Evolutionary conservation across 2,113 vertebrate genomes (phyloP).

Genomic region (Castor canadensis): DNA sequence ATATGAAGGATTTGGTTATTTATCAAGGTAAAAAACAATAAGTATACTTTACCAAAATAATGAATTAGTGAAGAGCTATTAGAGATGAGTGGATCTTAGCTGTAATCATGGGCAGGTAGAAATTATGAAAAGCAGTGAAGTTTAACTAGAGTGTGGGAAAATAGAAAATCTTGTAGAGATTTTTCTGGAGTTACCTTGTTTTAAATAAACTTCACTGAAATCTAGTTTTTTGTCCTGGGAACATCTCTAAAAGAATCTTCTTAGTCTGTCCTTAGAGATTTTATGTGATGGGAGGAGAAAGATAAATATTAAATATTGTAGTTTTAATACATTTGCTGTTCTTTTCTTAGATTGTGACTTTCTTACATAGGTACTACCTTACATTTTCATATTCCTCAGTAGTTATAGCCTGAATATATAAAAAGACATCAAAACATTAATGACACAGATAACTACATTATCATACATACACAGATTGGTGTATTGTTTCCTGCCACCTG

Average conservation of each 20-base stretch:
- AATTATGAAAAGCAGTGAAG: not conserved
- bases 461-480: not conserved
- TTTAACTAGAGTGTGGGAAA: not conserved
- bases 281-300: not conserved
- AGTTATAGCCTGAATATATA: not conserved
- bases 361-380: not conserved
- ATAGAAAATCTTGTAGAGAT: not conserved
- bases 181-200: not conserved
- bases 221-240: not conserved
- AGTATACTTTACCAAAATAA: slow-evolving; percentile 12
- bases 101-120: not conserved
- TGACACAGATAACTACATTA: not conserved
- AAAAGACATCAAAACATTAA: not conserved
- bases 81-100: not conserved
- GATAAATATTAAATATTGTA: not conserved
- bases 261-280: not conserved
- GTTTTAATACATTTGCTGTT: not conserved
- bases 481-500: not conserved
- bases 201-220: not conserved
- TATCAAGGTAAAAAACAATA: not conserved
- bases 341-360: not conserved
- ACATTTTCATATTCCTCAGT: not conserved
- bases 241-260: not conserved
- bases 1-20: not conserved
- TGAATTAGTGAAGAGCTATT: not conserved